These are phyloP conservation scores for Colletes latitarsis DNA, from an alignment of 1,140 invertebrate genomes.

Conservation along the genomic window DNA sequence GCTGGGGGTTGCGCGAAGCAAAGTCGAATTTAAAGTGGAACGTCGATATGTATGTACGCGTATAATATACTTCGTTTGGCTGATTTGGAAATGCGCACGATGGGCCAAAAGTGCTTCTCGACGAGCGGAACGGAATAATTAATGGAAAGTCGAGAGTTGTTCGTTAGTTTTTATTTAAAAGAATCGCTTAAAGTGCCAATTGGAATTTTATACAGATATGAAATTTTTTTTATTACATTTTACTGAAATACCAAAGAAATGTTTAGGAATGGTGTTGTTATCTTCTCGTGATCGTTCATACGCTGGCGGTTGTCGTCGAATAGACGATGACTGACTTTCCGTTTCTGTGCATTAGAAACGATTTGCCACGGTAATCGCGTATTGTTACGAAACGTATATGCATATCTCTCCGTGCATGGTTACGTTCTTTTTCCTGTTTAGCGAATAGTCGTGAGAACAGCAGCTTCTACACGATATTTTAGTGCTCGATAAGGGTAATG, in stretches of 20 bases:
- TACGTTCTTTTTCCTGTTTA: constrained; percentile 36
- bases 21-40: constrained; percentile 33
- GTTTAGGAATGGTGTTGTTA: not conserved
- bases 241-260: no score
- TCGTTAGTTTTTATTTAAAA: no score
- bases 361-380: constrained; percentile 5
- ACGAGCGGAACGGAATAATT: not conserved
- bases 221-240: not conserved
- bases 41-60: not conserved
- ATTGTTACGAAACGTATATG: constrained; percentile 1
- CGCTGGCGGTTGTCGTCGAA: not conserved
- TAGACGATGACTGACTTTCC: not conserved
- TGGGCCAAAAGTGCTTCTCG: not conserved
- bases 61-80: not conserved
- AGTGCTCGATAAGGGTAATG: constrained; percentile 50
- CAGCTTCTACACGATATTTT: constrained; percentile 34
- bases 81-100: constrained; percentile 14
- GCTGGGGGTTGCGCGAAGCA: not conserved
- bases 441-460: constrained; percentile 8
- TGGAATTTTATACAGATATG: no score
- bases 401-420: no score
- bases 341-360: constrained; percentile 9
- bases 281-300: not conserved
- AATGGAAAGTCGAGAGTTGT: no score
- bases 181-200: no score